These are phyloP conservation scores for Actinopyga echinites DNA, from an alignment of 53 echinoderm and acorn worm genomes.

Conservation along the genomic window DNA sequence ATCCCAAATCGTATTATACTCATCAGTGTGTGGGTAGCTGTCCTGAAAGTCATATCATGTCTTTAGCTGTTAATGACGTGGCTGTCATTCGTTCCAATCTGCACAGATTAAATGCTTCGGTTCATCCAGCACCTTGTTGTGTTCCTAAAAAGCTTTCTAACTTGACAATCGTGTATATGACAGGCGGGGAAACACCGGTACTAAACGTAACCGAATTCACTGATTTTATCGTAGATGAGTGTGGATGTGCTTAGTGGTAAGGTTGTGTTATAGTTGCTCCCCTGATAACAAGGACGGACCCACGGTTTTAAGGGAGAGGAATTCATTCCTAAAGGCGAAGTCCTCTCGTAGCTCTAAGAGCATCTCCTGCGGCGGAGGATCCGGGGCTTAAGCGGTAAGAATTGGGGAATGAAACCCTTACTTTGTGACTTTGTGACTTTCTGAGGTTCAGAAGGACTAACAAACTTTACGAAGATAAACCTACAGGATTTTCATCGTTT, in stretches of 20 bases:
- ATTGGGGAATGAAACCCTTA: no score
- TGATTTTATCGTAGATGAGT: conserved; percentile 16
- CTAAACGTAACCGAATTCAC: not conserved
- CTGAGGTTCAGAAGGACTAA: no score
- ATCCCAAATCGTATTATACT: not conserved
- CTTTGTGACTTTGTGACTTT: no score
- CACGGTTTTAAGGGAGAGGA: no score
- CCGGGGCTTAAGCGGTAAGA: no score
- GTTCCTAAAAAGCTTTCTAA: conserved; percentile 9
- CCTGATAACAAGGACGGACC: no score
- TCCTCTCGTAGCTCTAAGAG: no score
- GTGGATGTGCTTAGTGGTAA: not conserved
- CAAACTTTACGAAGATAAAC: no score
- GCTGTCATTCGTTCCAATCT: not conserved
- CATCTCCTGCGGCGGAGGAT: no score
- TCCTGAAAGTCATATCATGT: not conserved
- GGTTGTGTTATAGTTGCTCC: not conserved
- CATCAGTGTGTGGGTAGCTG: conserved; percentile 14
- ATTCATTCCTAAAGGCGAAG: no score
- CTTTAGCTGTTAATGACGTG: not conserved
- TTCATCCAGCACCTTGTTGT: conserved; percentile 15
- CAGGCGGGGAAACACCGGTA: not conserved
- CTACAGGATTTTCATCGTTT: no score
- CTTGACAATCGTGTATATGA: not conserved
- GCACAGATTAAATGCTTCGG: not conserved